Evolutionary conservation across 2,888 invertebrate species (phyloP).

Genomic region (Yponomeuta plumbellus): DNA sequence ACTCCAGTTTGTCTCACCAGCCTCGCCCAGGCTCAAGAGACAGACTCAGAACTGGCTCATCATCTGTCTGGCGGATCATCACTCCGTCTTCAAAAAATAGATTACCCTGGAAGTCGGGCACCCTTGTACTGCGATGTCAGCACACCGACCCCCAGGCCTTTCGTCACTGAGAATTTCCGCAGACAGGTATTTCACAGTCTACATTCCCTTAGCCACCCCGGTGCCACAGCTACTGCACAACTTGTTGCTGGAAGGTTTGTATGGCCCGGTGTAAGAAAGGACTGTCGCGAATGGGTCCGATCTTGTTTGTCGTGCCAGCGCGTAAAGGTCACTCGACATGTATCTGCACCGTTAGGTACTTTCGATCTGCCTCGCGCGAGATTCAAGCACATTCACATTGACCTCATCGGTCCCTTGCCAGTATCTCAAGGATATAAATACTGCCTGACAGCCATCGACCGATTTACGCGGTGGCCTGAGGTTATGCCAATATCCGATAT

Average conservation of each 20-base stretch:
- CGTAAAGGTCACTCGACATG: too few relatives aligned
- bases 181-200: slow-evolving; percentile 21
- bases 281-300: slow-evolving; percentile 22
- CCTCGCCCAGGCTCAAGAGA: too few relatives aligned
- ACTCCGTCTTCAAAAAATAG: too few relatives aligned
- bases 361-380: slow-evolving; percentile 12
- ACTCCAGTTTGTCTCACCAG: too few relatives aligned
- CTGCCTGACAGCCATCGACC: too few relatives aligned
- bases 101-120: too few relatives aligned
- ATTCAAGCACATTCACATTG: slow-evolving; percentile 14
- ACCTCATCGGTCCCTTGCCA: neutral
- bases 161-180: slow-evolving; percentile 20
- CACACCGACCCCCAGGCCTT: slow-evolving; percentile 21
- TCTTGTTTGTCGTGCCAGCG: slow-evolving; percentile 21
- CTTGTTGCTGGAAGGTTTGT: slow-evolving; percentile 22
- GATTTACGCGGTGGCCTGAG: too few relatives aligned
- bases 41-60: too few relatives aligned
- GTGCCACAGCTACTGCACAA: slow-evolving; percentile 18
- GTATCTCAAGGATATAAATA: too few relatives aligned
- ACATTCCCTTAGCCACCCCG: slow-evolving; percentile 25
- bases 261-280: slow-evolving; percentile 24
- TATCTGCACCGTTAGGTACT: slow-evolving; percentile 21
- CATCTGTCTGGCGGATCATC: too few relatives aligned
- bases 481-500: too few relatives aligned
- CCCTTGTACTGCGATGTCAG: slow-evolving; percentile 15